These are phyloP conservation scores for Atherix ibis DNA, from an alignment of 2,888 invertebrate genomes.

Conservation along the genomic window DNA sequence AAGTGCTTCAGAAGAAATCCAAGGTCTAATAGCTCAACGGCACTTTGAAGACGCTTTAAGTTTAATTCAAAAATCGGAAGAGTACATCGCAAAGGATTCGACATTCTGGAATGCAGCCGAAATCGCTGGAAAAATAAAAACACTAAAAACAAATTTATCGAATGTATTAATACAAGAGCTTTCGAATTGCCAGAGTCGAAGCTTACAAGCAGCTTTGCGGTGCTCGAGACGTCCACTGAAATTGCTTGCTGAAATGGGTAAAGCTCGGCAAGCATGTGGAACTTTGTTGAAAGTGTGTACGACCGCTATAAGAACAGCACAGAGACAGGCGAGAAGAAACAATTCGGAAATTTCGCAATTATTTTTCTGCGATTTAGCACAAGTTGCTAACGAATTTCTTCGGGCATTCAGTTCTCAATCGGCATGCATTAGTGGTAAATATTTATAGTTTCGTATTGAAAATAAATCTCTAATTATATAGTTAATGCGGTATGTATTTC, in stretches of 20 bases:
- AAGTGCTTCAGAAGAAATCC: conserved; percentile 85
- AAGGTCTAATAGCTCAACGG: conserved; percentile 87
- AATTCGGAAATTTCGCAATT: conserved; percentile 39
- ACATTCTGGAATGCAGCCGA: conserved; percentile 21
- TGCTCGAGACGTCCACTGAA: conserved; percentile 71
- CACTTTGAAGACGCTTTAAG: conserved; percentile 87
- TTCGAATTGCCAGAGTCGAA: conserved; percentile 78
- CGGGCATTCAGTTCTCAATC: conserved; percentile 66
- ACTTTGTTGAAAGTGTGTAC: conserved; percentile 28
- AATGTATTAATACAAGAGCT: conserved; percentile 78
- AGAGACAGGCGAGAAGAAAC: conserved; percentile 30
- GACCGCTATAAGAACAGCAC: conserved; percentile 26
- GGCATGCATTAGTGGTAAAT: conserved; percentile 53
- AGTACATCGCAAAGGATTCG: conserved; percentile 33
- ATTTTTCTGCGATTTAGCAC: conserved; percentile 51
- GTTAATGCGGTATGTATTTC: background rate
- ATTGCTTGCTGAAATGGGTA: conserved; percentile 42
- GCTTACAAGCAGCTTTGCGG: conserved; percentile 74
- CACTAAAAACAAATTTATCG: conserved; percentile 59
- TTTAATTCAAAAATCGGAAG: conserved; percentile 53
- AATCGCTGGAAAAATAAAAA: conserved; percentile 41
- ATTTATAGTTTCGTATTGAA: background rate
- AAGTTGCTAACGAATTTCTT: conserved; percentile 57
- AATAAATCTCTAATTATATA: background rate
- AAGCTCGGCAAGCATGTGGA: conserved; percentile 31